Base-by-base conservation (phyloP, 2,888 invertebrate species). In the Eupithecia subumbrata region DNA sequence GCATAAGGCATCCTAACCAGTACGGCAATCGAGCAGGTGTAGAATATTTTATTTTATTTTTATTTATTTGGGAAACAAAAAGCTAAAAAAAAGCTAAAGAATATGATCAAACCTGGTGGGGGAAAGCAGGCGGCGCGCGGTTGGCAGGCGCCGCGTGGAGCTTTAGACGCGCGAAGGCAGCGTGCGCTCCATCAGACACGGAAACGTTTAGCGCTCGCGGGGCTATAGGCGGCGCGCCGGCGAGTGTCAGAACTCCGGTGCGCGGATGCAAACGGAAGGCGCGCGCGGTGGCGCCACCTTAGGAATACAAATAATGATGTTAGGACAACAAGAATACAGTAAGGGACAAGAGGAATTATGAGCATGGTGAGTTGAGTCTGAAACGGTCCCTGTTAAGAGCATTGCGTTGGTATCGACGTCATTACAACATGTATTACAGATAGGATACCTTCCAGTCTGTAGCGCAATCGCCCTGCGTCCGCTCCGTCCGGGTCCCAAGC, bases 181-280 rank as follows among this genome's bases (percentile, higher is more conserved):
- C 98, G 93, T 98, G 99, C 56, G 99, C 98, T 48, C 99, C 99
- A 94, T 99, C 99, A 74, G 98, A 98, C 60, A 98, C 99, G 1
- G 99, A 99, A 48, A 99, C 97, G 94, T 99, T 99, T 76, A 99
- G 95, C 80, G 91, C 89, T 84, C 93, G 92, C 85, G 87, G 86
- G 77, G 96, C 85, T 72, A 95, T 93, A 71, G 96, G 95, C 80
- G 95, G 84, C 78, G 89, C 67, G 81, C 86, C 87, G 69, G 81
- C 84, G 72, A 92, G 64, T 18, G 30, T 34, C 18, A 64, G 22
- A 18, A 16, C 25, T 22, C 92, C 92, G 60, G 90, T 85, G 85
- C 85, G 87, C 83, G 89, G 74, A 85, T 91, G 82, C 82, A 92
- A 84, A 52, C 82, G 77, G 82, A 90, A 88, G 73, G 89, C 87